Evolutionary conservation across 2,113 vertebrate species (phyloP).

Genomic region (Raja brachyura): DNA sequence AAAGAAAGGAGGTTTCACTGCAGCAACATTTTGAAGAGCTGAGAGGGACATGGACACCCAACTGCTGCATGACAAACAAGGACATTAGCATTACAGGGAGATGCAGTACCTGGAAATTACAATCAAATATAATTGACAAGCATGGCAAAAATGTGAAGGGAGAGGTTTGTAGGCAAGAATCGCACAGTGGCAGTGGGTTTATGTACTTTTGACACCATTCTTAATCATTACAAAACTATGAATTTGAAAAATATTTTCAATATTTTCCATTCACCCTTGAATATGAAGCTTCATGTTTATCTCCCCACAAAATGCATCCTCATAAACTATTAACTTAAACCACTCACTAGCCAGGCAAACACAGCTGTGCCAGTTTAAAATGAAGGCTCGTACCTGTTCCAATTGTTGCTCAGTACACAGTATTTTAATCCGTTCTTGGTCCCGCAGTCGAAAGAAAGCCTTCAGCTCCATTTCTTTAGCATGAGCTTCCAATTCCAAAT

Average conservation of each 20-base stretch:
- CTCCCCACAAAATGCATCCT: neutral
- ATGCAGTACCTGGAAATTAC: neutral
- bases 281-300: neutral
- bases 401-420: neutral
- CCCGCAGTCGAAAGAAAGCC: slow-evolving; percentile 12
- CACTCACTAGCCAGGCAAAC: neutral
- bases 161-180: neutral
- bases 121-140: neutral
- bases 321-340: neutral
- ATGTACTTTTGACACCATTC: neutral
- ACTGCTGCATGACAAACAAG: neutral
- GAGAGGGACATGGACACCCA: neutral
- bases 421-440: slow-evolving; percentile 31
- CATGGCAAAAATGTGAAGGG: neutral
- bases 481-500: neutral
- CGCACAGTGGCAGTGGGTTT: neutral
- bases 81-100: neutral
- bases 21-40: neutral
- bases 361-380: neutral
- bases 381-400: neutral
- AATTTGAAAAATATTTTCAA: neutral
- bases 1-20: neutral
- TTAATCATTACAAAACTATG: neutral
- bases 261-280: neutral
- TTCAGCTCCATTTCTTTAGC: slow-evolving; percentile 24